Base-by-base conservation (phyloP, 2,797 vertebrate genomes). In the Hyperoplus immaculatus region DNA sequence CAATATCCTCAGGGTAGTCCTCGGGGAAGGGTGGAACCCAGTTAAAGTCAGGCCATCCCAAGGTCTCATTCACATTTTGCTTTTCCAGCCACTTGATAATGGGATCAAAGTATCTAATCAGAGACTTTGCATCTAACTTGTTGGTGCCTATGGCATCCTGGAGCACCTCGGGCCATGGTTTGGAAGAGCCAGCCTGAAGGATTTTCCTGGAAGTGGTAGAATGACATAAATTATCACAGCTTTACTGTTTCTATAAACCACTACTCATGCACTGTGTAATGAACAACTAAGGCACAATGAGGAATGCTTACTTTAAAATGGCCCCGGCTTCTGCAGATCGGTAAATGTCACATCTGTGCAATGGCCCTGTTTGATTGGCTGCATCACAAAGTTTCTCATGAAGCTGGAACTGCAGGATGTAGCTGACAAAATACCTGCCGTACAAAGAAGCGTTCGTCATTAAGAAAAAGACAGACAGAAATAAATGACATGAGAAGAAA, bases 361-460 rank as follows among this genome's bases (percentile, higher is more conserved):
- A 91, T 0, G 96, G 87, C 7, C 97, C 97, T 0, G 0, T 92
- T 51, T 99, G 96, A 0, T 92, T 94, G 16, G 98, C 96, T 0
- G 94, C 96, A 29, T 90, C 4, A 39, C 98, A 99, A 76, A 99
- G 95, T 0, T 97, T 97, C 87, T 99, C 92, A 73, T 99, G 98
- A 84, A 99, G 97, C 92, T 99, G 98, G 94, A 99, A 99, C 93
- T 98, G 98, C 54, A 99, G 95, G 82, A 99, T 94, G 88, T 97
- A 98, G 83, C 98, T 99, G 89, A 97, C 97, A 84, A 99, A 99
- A 88, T 99, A 99, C 93, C 98, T 99, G 91, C 54, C 29, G 29
- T 29, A 29, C 29, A 29, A 36, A 64, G 1, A 71, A 6, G 36
- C 3, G 6, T 29, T 3, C 29, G 29, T 29, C 29, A 29, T 29